Conservation (phyloP, 2,113 vertebrate species). For the Ptilorrhoa leucosticta region DNA sequence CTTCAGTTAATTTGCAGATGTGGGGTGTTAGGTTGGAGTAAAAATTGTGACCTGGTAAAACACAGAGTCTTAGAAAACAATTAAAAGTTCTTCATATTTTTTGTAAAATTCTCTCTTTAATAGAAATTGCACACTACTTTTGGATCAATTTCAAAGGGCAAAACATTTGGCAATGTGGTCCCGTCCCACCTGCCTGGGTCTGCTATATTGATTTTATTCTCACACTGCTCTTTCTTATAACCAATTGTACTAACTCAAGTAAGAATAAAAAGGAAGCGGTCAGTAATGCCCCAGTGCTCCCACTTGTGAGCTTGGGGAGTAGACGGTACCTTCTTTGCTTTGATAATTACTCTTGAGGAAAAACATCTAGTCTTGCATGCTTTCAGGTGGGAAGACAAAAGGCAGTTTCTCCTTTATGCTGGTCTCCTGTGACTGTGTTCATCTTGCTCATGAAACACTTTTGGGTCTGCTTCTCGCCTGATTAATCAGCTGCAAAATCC, state of each 20-base stretch:
- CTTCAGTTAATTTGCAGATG: not conserved
- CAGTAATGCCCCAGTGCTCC: not conserved
- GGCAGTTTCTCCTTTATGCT: not conserved
- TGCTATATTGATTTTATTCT: not conserved
- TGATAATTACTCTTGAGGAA: not conserved
- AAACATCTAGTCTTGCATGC: not conserved
- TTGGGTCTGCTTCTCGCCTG: not conserved
- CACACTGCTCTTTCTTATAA: not conserved
- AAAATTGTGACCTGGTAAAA: not conserved
- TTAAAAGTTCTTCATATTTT: not conserved
- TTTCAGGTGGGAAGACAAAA: not conserved
- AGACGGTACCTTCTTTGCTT: not conserved
- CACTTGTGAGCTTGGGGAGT: not conserved
- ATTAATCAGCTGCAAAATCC: not conserved
- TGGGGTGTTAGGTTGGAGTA: not conserved
- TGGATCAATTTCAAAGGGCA: not conserved
- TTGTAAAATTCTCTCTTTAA: not conserved
- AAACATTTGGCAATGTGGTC: not conserved
- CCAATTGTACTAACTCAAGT: not conserved
- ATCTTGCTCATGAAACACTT: not conserved
- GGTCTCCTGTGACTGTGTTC: not conserved
- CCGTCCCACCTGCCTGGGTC: not conserved
- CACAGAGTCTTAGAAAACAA: not conserved
- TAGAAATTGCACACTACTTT: not conserved
- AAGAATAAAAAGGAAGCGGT: not conserved